A percentile compares a stretch with the other conserved stretches of the same genome.
These are phyloP conservation scores for Tamandua tetradactyla DNA, from an alignment of 2,797 vertebrate species.

Conservation along the genomic window DNA sequence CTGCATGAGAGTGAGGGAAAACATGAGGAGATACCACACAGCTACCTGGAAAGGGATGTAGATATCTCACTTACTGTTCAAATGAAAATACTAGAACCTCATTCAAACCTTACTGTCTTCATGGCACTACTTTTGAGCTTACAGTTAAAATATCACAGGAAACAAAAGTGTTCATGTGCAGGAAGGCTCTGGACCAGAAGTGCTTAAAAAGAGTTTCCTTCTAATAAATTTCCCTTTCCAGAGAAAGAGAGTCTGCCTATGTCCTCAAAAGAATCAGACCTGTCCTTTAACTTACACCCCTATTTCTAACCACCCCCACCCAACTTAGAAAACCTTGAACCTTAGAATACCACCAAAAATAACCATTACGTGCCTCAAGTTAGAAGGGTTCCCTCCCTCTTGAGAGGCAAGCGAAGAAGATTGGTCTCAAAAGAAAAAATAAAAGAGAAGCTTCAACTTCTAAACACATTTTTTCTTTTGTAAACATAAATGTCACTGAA, in stretches of 20 bases:
- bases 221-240: neutral
- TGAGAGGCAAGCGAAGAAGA: neutral
- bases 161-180: neutral
- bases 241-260: neutral
- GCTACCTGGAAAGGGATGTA: neutral
- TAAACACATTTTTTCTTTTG: neutral
- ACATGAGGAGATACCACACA: fast-evolving
- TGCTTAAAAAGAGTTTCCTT: neutral
- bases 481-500: neutral
- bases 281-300: neutral
- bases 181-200: neutral
- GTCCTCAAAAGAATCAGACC: neutral
- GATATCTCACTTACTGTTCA: neutral
- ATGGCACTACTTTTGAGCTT: neutral
- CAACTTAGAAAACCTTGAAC: neutral
- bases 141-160: neutral
- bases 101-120: neutral
- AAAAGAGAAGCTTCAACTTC: neutral
- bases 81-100: neutral
- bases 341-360: neutral
- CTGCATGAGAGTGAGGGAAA: neutral
- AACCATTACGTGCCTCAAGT: neutral
- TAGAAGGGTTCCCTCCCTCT: neutral
- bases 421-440: neutral
- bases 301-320: neutral